Conservation (phyloP, 2,113 vertebrate species). For the Tichodroma muraria region DNA sequence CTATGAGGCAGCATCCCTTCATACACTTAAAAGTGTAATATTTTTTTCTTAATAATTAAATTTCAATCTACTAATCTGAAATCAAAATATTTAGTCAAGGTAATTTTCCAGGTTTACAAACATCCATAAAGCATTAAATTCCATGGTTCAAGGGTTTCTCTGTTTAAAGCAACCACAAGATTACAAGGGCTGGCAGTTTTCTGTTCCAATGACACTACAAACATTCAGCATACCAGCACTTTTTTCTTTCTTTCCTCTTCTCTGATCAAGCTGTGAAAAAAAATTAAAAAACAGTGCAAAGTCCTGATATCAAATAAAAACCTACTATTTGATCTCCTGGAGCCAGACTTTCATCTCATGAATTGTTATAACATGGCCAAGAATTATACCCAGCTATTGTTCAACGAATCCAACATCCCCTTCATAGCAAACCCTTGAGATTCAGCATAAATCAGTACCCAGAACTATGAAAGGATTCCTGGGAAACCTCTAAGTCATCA, state of each 20-base stretch:
- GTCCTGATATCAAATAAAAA: neutral
- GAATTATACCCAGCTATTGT: neutral
- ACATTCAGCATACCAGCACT: neutral
- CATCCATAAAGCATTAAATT: neutral
- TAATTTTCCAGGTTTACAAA: neutral
- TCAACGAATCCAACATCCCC: neutral
- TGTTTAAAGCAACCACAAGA: neutral
- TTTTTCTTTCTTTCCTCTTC: neutral
- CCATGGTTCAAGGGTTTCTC: neutral
- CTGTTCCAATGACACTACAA: neutral
- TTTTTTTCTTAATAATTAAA: neutral
- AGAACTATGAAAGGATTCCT: neutral
- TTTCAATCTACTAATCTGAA: neutral
- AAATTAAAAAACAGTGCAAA: neutral
- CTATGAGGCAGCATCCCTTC: neutral
- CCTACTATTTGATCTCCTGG: neutral
- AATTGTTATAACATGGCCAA: neutral
- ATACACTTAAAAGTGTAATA: neutral
- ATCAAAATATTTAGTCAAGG: neutral
- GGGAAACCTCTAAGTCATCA: neutral
- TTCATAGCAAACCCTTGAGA: neutral
- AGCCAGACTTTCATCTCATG: neutral
- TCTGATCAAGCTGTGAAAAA: slow-evolving; percentile 28
- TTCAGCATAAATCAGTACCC: neutral
- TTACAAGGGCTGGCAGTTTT: neutral